A percentile compares a stretch with the other conserved stretches of the same genome.
phyloP scores from a whole-genome alignment of 2,888 invertebrate species.

The Andrena bicolor region DNA sequence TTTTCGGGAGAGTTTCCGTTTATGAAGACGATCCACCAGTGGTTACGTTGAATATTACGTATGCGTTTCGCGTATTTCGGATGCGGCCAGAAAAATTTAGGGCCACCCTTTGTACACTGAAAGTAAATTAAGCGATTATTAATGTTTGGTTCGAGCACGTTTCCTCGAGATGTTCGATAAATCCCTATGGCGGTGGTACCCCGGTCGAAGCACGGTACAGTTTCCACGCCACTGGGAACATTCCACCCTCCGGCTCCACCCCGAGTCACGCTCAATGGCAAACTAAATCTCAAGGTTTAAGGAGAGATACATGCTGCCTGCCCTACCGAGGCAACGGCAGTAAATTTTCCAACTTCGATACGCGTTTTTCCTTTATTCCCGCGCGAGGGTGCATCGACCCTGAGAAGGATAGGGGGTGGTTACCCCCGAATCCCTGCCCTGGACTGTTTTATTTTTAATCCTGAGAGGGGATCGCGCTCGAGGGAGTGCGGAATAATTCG shows the following conservation, averaged over 20 bases:
- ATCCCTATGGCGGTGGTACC: background rate
- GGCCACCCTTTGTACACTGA: background rate
- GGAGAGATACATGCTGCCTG: constrained; percentile 59
- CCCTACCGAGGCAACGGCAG: constrained; percentile 26
- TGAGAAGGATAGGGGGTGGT: background rate
- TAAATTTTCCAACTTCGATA: constrained; percentile 65
- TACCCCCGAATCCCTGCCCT: background rate
- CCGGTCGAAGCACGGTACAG: constrained; percentile 13
- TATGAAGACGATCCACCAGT: background rate
- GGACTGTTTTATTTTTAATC: constrained; percentile 38
- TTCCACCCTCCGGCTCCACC: constrained; percentile 45
- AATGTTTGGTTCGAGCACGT: background rate
- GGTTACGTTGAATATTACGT: background rate
- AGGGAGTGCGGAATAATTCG: constrained; percentile 27
- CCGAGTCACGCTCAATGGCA: constrained; percentile 68
- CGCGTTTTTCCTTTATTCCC: constrained; percentile 33
- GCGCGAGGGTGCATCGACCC: constrained; percentile 38
- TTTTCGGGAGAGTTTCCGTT: background rate
- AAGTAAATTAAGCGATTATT: background rate
- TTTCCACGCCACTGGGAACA: constrained; percentile 50
- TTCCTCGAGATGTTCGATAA: background rate
- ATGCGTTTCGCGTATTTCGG: background rate
- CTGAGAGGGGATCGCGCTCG: background rate
- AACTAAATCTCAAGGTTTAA: constrained; percentile 74
- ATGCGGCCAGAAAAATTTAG: too few relatives aligned